Evolutionary conservation across 2,797 vertebrate species (phyloP).

Genomic region (Remorina albescens): DNA sequence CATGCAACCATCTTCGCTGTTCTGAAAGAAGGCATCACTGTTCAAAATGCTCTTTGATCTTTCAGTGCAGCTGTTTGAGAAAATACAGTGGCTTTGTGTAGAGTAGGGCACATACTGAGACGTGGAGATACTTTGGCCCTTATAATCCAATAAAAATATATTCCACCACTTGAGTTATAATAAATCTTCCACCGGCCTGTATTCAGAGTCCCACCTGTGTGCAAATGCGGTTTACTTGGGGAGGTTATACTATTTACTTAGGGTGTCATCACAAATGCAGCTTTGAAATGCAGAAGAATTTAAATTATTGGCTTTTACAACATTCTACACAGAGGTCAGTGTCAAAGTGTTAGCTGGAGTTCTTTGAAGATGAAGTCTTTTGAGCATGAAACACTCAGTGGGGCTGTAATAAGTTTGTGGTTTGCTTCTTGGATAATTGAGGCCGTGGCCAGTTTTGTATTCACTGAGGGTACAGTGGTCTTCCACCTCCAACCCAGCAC

Average conservation of each 20-base stretch:
- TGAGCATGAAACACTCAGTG: slow-evolving; percentile 52
- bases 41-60: slow-evolving; percentile 82
- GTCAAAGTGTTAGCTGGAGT: slow-evolving; percentile 53
- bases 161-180: slow-evolving; percentile 40
- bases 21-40: slow-evolving; percentile 70
- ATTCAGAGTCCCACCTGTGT: slow-evolving; percentile 33
- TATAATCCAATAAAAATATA: slow-evolving; percentile 51
- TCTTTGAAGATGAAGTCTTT: slow-evolving; percentile 70
- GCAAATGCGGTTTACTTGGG: slow-evolving; percentile 44
- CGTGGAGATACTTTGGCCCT: slow-evolving; percentile 52
- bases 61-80: slow-evolving; percentile 44
- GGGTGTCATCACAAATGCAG: slow-evolving; percentile 58
- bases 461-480: background rate
- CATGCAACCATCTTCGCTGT: slow-evolving; percentile 67
- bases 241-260: slow-evolving; percentile 44
- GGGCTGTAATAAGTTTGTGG: slow-evolving; percentile 36
- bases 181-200: slow-evolving; percentile 3
- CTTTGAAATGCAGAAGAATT: slow-evolving; percentile 63
- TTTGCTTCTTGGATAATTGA: slow-evolving; percentile 7
- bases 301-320: slow-evolving; percentile 59
- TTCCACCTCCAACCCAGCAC: background rate
- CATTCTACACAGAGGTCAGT: slow-evolving; percentile 39
- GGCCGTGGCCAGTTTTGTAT: background rate
- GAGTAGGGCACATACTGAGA: slow-evolving; percentile 41
- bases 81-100: slow-evolving; percentile 51